phyloP scores from a whole-genome alignment of 2,888 invertebrate species.

The Rhopalosiphum nymphaeae region DNA sequence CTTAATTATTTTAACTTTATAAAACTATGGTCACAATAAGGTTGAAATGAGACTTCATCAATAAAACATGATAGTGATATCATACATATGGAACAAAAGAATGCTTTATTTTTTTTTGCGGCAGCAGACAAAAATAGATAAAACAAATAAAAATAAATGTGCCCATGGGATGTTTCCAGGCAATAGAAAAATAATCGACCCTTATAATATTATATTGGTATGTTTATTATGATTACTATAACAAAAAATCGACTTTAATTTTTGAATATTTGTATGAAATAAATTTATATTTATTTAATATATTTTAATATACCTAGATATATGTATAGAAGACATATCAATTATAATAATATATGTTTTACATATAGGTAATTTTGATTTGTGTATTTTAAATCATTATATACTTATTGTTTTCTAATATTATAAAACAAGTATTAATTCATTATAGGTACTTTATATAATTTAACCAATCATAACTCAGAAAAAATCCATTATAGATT shows the following conservation, averaged over 20 bases:
- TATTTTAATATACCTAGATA: background rate
- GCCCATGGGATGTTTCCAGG: background rate
- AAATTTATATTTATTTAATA: background rate
- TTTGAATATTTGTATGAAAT: background rate
- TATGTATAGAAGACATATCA: background rate
- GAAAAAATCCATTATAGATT: background rate
- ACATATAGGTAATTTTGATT: no score
- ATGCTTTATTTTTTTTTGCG: background rate
- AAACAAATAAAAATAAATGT: background rate
- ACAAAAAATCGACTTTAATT: background rate
- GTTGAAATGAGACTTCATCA: background rate
- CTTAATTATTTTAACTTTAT: background rate
- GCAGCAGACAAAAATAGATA: background rate
- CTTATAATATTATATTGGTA: background rate
- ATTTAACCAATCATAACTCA: background rate
- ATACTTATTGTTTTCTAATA: no score
- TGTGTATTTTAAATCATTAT: no score
- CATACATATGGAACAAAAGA: background rate
- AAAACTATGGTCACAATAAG: background rate
- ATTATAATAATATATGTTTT: background rate
- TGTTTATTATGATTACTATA: background rate
- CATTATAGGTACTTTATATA: background rate
- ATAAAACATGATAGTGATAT: background rate
- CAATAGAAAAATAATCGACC: background rate
- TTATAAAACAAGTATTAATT: background rate